Evolutionary conservation across 2,113 vertebrate genomes (phyloP), one percentile per base, ranked within the genome.

Genomic region (Percopsis transmontana): DNA sequence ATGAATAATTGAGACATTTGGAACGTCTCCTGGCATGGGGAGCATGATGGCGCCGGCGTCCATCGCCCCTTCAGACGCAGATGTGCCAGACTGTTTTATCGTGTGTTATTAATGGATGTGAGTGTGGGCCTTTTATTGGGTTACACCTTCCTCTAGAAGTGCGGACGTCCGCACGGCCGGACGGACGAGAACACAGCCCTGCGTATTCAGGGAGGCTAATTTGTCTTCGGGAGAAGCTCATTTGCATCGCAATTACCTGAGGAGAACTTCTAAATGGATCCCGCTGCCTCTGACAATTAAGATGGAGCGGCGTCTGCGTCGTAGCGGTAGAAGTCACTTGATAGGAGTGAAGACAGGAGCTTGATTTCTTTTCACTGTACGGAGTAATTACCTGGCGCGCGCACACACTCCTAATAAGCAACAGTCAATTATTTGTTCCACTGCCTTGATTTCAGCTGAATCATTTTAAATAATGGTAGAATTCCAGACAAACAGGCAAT

Each of bases 221-320:
- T 85, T 53, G 63, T 57, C 63, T 68, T 63, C 78, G 68, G 27
- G 77, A 82, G 78, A 78, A 70, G 63, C 77, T 90, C 62, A 85
- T 88, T 90, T 89, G 80, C 87, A 90, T 89, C 70, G 78, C 82
- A 85, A 81, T 80, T 81, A 91, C 75, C 84, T 82, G 81, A 81
- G 77, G 85, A 72, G 76, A 85, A 82, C 72, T 71, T 70, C 44
- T 76, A 79, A 85, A 82, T 76, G 76, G 79, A 82, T 74, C 68
- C 80, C 68, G 56, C 80, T 76, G 62, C 78, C 70, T 76, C 73
- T 66, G 82, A 86, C 81, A 81, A 81, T 86, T 74, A 68, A 83
- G 81, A 89, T 80, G 61, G 80, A 84, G 74, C 68, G 69, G 68
- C 60, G 65, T 60, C 76, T 44, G 76, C 74, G 74, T 70, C 65